phyloP scores from a whole-genome alignment of 2,888 invertebrate species.

The Clivina fossor region DNA sequence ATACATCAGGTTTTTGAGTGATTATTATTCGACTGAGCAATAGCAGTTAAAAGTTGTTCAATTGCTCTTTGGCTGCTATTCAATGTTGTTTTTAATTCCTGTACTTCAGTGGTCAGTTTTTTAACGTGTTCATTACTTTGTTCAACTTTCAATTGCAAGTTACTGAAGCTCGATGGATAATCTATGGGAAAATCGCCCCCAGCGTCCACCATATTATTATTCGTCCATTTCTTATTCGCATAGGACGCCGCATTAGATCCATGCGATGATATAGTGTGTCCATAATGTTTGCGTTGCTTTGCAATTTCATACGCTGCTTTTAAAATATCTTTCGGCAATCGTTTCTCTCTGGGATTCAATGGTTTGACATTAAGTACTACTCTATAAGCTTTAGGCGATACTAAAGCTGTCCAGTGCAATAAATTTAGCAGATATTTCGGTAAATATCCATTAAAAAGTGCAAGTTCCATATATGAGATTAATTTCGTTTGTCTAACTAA shows the following conservation, averaged over 20 bases:
- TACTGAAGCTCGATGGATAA: conserved; percentile 56
- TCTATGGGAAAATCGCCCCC: conserved; percentile 47
- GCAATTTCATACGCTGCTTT: conserved; percentile 81
- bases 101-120: conserved; percentile 66
- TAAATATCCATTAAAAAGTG: conserved; percentile 76
- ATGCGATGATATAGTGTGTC: conserved; percentile 68
- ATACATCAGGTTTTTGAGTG: conserved; percentile 23
- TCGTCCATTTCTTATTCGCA: conserved; percentile 65
- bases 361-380: conserved; percentile 83
- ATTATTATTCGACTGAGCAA: conserved; percentile 15
- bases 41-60: conserved; percentile 51
- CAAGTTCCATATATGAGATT: conserved; percentile 83
- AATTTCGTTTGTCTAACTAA: conserved; percentile 82
- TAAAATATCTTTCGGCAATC: conserved; percentile 76
- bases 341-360: conserved; percentile 78
- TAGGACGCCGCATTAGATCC: conserved; percentile 65
- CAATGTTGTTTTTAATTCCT: conserved; percentile 62
- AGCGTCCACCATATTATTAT: conserved; percentile 58
- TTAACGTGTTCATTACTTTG: conserved; percentile 69
- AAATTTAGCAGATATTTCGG: conserved; percentile 74
- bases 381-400: conserved; percentile 79
- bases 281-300: conserved; percentile 70
- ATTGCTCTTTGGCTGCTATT: conserved; percentile 55
- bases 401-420: conserved; percentile 75
- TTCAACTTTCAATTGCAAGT: conserved; percentile 66